These are phyloP conservation scores for Dendrolimus punctatus DNA, from an alignment of 1,140 invertebrate species.

Conservation along the genomic window DNA sequence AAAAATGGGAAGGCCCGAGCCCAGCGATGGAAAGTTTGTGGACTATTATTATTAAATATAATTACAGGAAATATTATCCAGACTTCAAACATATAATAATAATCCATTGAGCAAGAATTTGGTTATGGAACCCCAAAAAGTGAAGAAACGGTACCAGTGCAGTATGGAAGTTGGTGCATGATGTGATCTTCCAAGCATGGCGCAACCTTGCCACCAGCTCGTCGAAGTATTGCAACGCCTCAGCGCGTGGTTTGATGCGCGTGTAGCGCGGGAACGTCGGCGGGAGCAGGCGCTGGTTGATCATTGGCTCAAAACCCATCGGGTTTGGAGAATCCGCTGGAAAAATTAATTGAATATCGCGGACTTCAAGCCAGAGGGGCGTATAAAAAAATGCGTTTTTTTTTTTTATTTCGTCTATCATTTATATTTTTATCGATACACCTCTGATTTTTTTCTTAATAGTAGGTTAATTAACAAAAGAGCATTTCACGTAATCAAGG, in stretches of 20 bases:
- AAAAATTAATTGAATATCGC: conserved; percentile 8
- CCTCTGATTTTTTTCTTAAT: no score
- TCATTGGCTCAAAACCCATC: conserved; percentile 95
- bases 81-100: no score
- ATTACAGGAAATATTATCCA: no score
- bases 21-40: no score
- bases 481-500: no score
- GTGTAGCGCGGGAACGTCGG: conserved; percentile 99
- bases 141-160: conserved; percentile 78
- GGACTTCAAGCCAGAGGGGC: no score
- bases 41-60: no score
- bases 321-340: conserved; percentile 74
- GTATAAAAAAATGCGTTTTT: no score
- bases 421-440: no score
- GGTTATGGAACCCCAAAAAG: background rate
- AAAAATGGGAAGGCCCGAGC: no score
- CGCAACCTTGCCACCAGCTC: conserved; percentile 86
- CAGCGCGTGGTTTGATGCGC: conserved; percentile 88
- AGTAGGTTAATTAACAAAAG: no score
- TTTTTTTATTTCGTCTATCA: no score
- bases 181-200: conserved; percentile 87
- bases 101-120: background rate
- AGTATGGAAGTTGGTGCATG: conserved; percentile 84
- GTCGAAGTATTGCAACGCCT: conserved; percentile 89
- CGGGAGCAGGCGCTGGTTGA: conserved; percentile 94